Evolutionary conservation across 2,797 vertebrate genomes (phyloP).

Genomic region (Tadarida brasiliensis): DNA sequence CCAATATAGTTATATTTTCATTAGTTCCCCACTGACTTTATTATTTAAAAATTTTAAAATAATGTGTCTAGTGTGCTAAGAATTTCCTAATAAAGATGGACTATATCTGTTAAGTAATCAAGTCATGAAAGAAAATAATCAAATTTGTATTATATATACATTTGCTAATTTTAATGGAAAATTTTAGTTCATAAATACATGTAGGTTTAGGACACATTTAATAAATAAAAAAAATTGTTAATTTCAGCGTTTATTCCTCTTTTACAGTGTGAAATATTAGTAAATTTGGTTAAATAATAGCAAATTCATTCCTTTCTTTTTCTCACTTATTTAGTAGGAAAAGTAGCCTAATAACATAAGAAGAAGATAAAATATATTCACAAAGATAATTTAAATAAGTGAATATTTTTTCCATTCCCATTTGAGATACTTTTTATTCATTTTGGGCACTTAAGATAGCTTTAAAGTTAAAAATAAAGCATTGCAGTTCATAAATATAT

Average conservation of each 20-base stretch:
- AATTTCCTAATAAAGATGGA: neutral
- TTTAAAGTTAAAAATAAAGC: slow-evolving; percentile 63
- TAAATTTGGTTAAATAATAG: slow-evolving; percentile 41
- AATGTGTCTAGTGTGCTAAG: slow-evolving; percentile 7
- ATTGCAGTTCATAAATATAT: neutral
- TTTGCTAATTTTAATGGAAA: slow-evolving; percentile 8
- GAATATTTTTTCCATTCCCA: slow-evolving; percentile 21
- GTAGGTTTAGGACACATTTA: slow-evolving; percentile 53
- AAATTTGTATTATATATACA: neutral
- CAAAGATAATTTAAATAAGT: slow-evolving; percentile 51
- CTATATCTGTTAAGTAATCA: neutral
- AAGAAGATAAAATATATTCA: neutral
- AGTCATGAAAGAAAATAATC: slow-evolving; percentile 14
- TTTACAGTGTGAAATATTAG: slow-evolving; percentile 63
- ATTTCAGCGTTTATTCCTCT: neutral
- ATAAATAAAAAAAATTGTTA: slow-evolving; percentile 39
- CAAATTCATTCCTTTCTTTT: neutral
- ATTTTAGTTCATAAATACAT: neutral
- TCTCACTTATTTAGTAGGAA: neutral
- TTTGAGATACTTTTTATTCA: slow-evolving; percentile 37
- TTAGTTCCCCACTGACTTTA: neutral
- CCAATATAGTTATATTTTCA: neutral
- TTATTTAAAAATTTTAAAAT: neutral
- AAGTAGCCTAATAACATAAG: neutral
- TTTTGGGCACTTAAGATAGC: neutral